Base-by-base conservation (phyloP, 1,140 invertebrate species). In the Xylocopa sonorina region DNA sequence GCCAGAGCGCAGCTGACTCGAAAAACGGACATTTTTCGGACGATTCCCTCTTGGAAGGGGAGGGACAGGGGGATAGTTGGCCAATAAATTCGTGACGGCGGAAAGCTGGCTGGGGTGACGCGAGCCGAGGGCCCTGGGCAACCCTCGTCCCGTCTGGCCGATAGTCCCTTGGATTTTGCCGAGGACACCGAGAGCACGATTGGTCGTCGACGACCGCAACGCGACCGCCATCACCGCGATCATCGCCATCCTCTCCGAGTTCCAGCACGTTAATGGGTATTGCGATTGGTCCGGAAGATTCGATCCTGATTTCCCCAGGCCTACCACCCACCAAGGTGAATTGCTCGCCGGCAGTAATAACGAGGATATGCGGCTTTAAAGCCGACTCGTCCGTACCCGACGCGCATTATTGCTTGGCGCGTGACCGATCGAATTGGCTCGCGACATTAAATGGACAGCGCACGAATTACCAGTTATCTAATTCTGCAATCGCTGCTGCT, bases 181-280 rank as follows among this genome's bases (percentile, higher is more conserved):
- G 24, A 43, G 64, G 67, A 82, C 67, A 67, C 68, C 18, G 69
- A 57, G 63, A 82, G 43, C 58, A 60, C 60, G 68, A 84, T 84
- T 83, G 82, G 82, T 83, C 81, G 81, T 50, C 67, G 63, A 41
- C 63, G 69, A 79, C 82, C 81, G 81, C 82, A 83, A 84, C 82
- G 69, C 68, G 81, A 83, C 76, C 81, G 41, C 75, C 75, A 83
- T 83, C 81, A 84, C 81, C 82, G 75, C 81, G 82, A 84, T 84
- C 81, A 84, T 84, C 82, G 81, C 62, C 81, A 83, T 74, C 76
- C 78, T 73, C 82, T 63, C 75, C 60, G 75, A 83, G 82, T 84
- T 80, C 76, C 81, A 79, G 81, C 58, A 53, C 82, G 82, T 84
- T 84, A 84, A 84, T 84, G 77, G 82, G 81, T 83, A 84, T 83